Evolutionary conservation across 2,888 invertebrate genomes (phyloP).

Genomic region (Lamellibrachia columna): DNA sequence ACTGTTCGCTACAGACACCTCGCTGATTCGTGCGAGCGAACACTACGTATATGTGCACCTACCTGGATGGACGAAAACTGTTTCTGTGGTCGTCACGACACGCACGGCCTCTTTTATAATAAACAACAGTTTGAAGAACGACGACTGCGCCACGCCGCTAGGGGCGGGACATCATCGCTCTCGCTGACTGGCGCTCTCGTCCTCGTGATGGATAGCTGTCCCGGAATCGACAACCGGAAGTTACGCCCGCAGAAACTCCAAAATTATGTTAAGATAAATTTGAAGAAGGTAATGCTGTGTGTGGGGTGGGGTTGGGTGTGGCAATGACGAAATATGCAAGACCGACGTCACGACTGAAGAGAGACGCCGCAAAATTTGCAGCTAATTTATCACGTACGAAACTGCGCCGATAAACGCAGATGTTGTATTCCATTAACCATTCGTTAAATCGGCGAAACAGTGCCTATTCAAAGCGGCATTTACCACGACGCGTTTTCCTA

Average conservation of each 20-base stretch:
- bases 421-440: not conserved
- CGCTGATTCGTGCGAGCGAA: not conserved
- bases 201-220: not conserved
- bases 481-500: not conserved
- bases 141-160: not conserved
- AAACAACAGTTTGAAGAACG: not conserved
- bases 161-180: not conserved
- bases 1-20: not conserved
- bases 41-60: not conserved
- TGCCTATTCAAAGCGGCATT: not conserved
- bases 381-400: not conserved
- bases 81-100: not conserved
- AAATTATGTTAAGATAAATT: constrained; percentile 16
- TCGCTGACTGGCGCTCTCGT: not conserved
- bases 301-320: not conserved
- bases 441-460: not conserved
- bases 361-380: not conserved
- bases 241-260: not conserved
- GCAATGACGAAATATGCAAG: not conserved
- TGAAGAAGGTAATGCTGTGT: not conserved
- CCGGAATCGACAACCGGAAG: not conserved
- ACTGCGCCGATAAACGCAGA: not conserved
- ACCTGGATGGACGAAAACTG: not conserved
- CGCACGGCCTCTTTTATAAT: not conserved
- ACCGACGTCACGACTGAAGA: not conserved